These are phyloP conservation scores for Stenchaetothrips biformis DNA, from an alignment of 2,888 invertebrate genomes.

Conservation along the genomic window DNA sequence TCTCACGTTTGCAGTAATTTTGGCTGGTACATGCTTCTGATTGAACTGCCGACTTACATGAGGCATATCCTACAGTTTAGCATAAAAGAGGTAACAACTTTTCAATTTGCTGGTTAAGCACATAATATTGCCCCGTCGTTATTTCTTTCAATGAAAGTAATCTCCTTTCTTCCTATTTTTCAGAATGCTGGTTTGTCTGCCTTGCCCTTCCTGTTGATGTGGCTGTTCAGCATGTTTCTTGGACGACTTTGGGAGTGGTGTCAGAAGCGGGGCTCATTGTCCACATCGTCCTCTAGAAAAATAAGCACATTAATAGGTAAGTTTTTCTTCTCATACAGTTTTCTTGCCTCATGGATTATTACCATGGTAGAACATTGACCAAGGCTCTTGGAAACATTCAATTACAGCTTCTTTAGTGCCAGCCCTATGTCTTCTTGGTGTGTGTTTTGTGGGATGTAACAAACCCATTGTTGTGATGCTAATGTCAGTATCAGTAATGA, in stretches of 20 bases:
- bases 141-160: not conserved
- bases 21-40: constrained; percentile 82
- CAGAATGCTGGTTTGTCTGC: constrained; percentile 71
- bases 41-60: constrained; percentile 77
- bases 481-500: constrained; percentile 62
- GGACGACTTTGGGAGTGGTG: constrained; percentile 44
- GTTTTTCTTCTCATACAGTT: not conserved
- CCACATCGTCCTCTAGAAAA: constrained; percentile 61
- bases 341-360: not conserved
- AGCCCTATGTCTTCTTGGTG: constrained; percentile 59
- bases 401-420: constrained; percentile 61
- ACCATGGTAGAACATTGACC: not conserved
- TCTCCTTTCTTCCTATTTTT: constrained; percentile 33
- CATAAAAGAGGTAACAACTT: constrained; percentile 58
- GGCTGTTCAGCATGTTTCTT: constrained; percentile 68
- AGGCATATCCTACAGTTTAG: constrained; percentile 70
- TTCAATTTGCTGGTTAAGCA: constrained; percentile 21
- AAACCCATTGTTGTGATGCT: constrained; percentile 60
- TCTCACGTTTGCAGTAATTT: constrained; percentile 75
- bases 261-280: not conserved
- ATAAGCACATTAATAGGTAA: not conserved
- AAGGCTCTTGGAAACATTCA: constrained; percentile 52
- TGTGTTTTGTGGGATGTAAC: constrained; percentile 65
- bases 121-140: not conserved
- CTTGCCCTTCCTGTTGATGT: constrained; percentile 71